Conservation (phyloP, 2,888 invertebrate species). For the Tinea pellionella region DNA sequence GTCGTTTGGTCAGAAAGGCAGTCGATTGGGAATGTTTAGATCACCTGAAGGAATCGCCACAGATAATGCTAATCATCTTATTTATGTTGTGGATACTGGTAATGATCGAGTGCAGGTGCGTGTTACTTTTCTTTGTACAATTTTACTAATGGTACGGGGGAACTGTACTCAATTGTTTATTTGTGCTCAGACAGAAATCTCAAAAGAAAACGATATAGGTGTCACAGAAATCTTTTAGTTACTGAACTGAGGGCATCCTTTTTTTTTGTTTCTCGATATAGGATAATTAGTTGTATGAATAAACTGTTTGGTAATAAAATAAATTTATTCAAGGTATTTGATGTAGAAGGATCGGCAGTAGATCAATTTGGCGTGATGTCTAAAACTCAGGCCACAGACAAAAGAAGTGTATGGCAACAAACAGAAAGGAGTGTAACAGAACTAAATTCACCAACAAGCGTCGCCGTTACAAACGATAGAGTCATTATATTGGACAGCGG, state of each 20-base stretch:
- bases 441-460: constrained; percentile 78
- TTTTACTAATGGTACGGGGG: background rate
- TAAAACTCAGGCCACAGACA: constrained; percentile 33
- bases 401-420: constrained; percentile 41
- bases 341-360: constrained; percentile 71
- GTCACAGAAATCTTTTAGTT: no score
- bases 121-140: background rate
- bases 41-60: constrained; percentile 81
- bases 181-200: no score
- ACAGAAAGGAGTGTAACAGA: constrained; percentile 55
- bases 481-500: constrained; percentile 76
- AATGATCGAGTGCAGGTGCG: constrained; percentile 75
- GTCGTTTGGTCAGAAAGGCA: constrained; percentile 74
- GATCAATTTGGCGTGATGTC: constrained; percentile 69
- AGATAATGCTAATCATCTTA: constrained; percentile 59
- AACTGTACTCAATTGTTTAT: no score
- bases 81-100: constrained; percentile 83
- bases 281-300: no score
- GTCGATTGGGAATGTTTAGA: constrained; percentile 70
- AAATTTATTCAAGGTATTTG: constrained; percentile 41
- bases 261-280: no score
- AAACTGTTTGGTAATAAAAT: no score
- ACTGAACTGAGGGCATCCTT: no score
- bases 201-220: no score
- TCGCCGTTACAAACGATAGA: constrained; percentile 70